Conservation (phyloP, 2,888 invertebrate genomes). For the Thumatha senex region DNA sequence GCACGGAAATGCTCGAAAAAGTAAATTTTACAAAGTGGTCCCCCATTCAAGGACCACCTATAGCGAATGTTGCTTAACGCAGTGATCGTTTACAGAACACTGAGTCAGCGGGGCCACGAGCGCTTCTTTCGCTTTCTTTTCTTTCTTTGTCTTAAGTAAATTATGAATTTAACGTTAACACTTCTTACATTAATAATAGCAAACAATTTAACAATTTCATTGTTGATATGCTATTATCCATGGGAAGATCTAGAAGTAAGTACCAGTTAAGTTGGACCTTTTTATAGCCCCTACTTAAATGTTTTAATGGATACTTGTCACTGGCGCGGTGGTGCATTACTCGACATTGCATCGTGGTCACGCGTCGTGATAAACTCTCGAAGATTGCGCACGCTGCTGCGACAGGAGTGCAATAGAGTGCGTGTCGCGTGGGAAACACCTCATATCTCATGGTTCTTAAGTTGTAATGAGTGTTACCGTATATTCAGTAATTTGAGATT, state of each 20-base stretch:
- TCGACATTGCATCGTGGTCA: constrained; percentile 43
- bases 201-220: neutral
- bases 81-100: too few species aligned
- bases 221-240: neutral
- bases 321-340: constrained; percentile 20
- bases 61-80: too few species aligned
- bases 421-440: constrained; percentile 47
- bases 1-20: too few species aligned
- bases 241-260: constrained; percentile 7
- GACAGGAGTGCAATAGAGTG: constrained; percentile 10
- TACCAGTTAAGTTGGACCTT: neutral
- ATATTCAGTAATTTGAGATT: too few species aligned
- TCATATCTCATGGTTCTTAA: constrained; percentile 30
- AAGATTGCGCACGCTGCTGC: constrained; percentile 11
- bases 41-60: too few species aligned
- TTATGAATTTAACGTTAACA: neutral
- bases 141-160: neutral
- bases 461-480: neutral
- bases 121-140: neutral
- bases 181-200: neutral
- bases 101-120: too few species aligned
- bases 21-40: too few species aligned
- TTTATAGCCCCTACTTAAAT: constrained; percentile 2
- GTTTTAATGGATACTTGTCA: constrained; percentile 40
- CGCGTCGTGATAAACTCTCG: constrained; percentile 48